These are phyloP conservation scores for Chelmon rostratus DNA, from an alignment of 2,797 vertebrate species.

Conservation along the genomic window DNA sequence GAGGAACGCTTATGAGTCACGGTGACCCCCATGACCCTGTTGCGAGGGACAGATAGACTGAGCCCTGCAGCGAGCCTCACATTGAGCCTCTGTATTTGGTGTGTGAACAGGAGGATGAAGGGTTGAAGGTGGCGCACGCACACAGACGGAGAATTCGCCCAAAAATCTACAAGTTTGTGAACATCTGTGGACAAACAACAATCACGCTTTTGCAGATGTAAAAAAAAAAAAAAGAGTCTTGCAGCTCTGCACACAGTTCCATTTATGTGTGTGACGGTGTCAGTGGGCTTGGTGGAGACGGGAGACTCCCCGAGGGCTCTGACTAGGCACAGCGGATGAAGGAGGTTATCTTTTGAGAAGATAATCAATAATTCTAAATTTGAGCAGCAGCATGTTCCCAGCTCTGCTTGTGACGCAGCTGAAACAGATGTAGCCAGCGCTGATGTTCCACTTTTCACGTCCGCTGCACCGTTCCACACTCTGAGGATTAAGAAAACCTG, in stretches of 20 bases:
- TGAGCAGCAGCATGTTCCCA: constrained; percentile 32
- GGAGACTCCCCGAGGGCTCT: constrained; percentile 65
- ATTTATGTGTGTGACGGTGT: constrained; percentile 16
- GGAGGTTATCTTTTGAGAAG: constrained; percentile 58
- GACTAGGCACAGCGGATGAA: constrained; percentile 43
- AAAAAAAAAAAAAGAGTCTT: neutral
- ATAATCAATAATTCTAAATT: constrained; percentile 67
- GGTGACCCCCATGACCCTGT: constrained; percentile 50
- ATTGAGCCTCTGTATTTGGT: neutral
- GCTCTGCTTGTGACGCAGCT: constrained; percentile 31
- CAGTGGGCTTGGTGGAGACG: constrained; percentile 39
- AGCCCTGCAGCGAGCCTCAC: constrained; percentile 21
- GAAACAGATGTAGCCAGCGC: constrained; percentile 39
- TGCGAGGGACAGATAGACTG: constrained; percentile 34
- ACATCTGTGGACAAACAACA: constrained; percentile 33
- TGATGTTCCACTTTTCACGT: constrained; percentile 6
- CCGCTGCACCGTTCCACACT: constrained; percentile 12
- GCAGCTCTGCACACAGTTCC: constrained; percentile 23
- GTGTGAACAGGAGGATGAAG: constrained; percentile 8
- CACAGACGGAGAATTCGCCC: neutral
- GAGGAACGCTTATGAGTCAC: constrained; percentile 49
- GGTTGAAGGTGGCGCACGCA: neutral
- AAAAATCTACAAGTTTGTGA: constrained; percentile 32
- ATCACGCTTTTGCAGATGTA: constrained; percentile 26
- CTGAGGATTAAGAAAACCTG: constrained; percentile 5